A percentile compares a stretch with the other conserved stretches of the same genome.
Conservation (phyloP, 1,140 invertebrate species). For the Calycopis cecrops region DNA sequence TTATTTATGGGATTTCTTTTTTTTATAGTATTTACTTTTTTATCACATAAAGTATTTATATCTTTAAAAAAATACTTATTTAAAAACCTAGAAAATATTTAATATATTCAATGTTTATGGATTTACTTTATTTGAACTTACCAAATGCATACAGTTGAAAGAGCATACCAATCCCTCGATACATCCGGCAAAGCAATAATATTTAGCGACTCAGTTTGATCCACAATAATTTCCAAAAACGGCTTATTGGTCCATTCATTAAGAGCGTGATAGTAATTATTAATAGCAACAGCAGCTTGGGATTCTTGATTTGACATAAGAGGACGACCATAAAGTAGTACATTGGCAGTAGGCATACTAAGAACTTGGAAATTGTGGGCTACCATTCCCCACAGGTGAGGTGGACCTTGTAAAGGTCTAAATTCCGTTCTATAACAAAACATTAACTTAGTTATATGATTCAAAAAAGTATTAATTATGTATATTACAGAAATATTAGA, state of each 20-base stretch:
- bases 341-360: slow-evolving; percentile 37
- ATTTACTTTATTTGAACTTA: slow-evolving; percentile 30
- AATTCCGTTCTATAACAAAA: slow-evolving; percentile 43
- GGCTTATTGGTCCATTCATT: slow-evolving; percentile 45
- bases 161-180: slow-evolving; percentile 42
- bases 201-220: slow-evolving; percentile 43
- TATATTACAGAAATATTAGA: not conserved
- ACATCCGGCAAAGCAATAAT: slow-evolving; percentile 55
- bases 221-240: slow-evolving; percentile 37
- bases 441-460: slow-evolving; percentile 12
- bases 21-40: too few species aligned
- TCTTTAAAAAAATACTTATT: too few species aligned
- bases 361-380: slow-evolving; percentile 49
- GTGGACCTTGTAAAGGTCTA: slow-evolving; percentile 32
- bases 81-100: too few species aligned
- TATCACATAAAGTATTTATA: too few species aligned
- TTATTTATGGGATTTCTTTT: too few species aligned
- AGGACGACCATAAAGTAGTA: slow-evolving; percentile 36
- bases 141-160: slow-evolving; percentile 58
- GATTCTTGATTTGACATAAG: slow-evolving; percentile 36
- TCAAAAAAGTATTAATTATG: slow-evolving; percentile 6
- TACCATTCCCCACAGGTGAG: slow-evolving; percentile 55
- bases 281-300: slow-evolving; percentile 44
- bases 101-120: too few species aligned
- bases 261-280: slow-evolving; percentile 37